These are phyloP conservation scores for Psix sp. DNA, from an alignment of 1,140 invertebrate genomes.

Conservation along the genomic window DNA sequence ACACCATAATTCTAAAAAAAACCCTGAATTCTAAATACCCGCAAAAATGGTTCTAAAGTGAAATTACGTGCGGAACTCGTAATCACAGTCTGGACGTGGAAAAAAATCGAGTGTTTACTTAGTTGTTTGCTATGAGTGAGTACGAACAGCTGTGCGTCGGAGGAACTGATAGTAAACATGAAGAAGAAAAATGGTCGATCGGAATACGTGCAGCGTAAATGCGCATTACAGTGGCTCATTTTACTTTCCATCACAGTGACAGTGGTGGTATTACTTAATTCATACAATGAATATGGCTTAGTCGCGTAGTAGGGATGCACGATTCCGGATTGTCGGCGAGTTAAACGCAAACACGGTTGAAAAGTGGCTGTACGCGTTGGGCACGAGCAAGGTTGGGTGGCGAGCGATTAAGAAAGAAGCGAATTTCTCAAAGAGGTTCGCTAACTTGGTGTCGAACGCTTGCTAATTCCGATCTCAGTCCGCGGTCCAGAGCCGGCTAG, in stretches of 20 bases:
- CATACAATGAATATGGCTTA: constrained; percentile 53
- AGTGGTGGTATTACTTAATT: constrained; percentile 58
- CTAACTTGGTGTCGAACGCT: constrained; percentile 47
- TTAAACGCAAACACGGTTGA: constrained; percentile 50
- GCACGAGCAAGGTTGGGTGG: constrained; percentile 59
- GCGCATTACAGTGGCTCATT: constrained; percentile 35
- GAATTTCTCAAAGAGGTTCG: constrained; percentile 58
- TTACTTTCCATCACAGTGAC: constrained; percentile 56
- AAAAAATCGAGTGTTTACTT: too few relatives aligned
- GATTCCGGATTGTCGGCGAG: constrained; percentile 57
- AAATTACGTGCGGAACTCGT: too few relatives aligned
- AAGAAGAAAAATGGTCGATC: not conserved
- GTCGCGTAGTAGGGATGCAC: constrained; percentile 60
- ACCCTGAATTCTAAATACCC: too few relatives aligned
- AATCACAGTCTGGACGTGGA: too few relatives aligned
- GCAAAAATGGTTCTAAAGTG: too few relatives aligned
- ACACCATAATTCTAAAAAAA: too few relatives aligned
- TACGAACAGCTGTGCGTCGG: not conserved
- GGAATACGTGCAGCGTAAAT: constrained; percentile 13
- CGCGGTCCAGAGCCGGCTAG: constrained; percentile 57
- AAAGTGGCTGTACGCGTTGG: constrained; percentile 54
- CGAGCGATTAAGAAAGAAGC: constrained; percentile 61
- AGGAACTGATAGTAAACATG: too few relatives aligned
- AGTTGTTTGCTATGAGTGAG: too few relatives aligned
- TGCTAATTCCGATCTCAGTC: constrained; percentile 58